phyloP scores from a whole-genome alignment of 2,888 invertebrate genomes.

The Rhagonycha lutea region DNA sequence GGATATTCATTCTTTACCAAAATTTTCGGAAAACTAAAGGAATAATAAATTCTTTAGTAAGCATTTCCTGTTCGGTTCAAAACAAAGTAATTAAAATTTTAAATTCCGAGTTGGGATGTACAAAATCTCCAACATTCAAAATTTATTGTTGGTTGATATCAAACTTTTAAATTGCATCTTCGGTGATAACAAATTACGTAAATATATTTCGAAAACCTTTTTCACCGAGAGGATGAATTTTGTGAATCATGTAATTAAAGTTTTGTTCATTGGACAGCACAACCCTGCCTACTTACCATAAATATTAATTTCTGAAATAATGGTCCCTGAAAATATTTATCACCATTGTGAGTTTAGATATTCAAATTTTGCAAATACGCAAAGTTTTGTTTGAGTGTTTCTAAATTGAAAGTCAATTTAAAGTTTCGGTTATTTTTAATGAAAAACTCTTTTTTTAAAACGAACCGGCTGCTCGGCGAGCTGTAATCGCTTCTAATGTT shows the following conservation, averaged over 20 bases:
- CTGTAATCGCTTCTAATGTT: not conserved
- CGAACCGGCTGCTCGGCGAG: not conserved
- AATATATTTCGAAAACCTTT: conserved; percentile 1
- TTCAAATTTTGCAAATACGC: not conserved
- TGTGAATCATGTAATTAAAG: conserved; percentile 3
- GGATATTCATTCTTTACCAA: conserved; percentile 2
- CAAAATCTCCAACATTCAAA: not conserved
- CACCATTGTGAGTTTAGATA: not conserved
- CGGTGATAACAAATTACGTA: not conserved
- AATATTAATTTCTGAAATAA: conserved; percentile 2
- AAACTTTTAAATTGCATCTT: not conserved
- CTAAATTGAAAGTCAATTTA: not conserved
- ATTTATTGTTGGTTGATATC: not conserved
- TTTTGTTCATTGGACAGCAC: conserved; percentile 2
- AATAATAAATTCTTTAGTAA: not conserved
- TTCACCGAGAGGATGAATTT: not conserved
- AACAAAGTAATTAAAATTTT: not conserved
- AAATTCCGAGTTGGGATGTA: not conserved
- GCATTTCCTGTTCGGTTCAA: not conserved
- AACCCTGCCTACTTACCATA: conserved; percentile 2
- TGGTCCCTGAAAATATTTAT: not conserved
- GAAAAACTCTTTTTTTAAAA: not conserved
- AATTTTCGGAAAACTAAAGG: not conserved
- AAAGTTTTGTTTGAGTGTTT: not conserved
- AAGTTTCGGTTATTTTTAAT: not conserved